A percentile compares a stretch with the other conserved stretches of the same genome.
These are phyloP conservation scores for Bombyx mandarina DNA, from an alignment of 1,140 invertebrate species.

Conservation along the genomic window DNA sequence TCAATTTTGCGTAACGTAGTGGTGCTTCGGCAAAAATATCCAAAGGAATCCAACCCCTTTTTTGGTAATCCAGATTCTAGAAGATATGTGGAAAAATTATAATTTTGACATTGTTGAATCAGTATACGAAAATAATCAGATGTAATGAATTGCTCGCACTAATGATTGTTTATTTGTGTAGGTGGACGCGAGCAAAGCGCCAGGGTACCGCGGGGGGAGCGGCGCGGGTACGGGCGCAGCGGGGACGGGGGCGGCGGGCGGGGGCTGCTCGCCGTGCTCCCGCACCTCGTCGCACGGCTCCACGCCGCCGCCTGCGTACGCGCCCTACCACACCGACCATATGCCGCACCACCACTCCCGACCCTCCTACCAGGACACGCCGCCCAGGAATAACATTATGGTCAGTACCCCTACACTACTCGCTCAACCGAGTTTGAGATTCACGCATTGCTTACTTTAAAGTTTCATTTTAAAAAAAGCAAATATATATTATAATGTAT, in stretches of 20 bases:
- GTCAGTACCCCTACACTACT: slow-evolving; percentile 16
- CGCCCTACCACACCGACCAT: slow-evolving; percentile 12
- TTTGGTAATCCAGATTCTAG: too few relatives aligned
- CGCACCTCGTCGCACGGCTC: slow-evolving; percentile 53
- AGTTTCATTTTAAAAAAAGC: too few relatives aligned
- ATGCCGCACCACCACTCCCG: slow-evolving; percentile 13
- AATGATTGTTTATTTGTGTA: slow-evolving; percentile 21
- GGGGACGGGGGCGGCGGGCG: slow-evolving; percentile 8
- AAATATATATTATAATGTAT: too few relatives aligned
- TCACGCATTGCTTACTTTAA: too few relatives aligned
- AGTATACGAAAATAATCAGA: too few relatives aligned
- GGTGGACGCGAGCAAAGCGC: slow-evolving; percentile 85
- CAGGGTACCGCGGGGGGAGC: slow-evolving; percentile 79
- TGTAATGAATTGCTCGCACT: too few relatives aligned
- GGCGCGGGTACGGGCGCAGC: slow-evolving; percentile 16
- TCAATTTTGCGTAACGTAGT: too few relatives aligned
- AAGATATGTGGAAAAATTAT: too few relatives aligned
- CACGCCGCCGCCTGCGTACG: slow-evolving; percentile 40
- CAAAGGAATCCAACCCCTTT: too few relatives aligned
- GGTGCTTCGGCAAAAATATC: too few relatives aligned
- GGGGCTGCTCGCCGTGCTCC: slow-evolving; percentile 52
- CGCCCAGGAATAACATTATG: slow-evolving; percentile 8
- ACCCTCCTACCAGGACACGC: slow-evolving; percentile 20
- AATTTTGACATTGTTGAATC: too few relatives aligned
- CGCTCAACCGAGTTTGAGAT: slow-evolving; percentile 12